These are phyloP conservation scores for Caenorhabditis sp. DNA, from an alignment of 2,888 invertebrate genomes.

Conservation along the genomic window DNA sequence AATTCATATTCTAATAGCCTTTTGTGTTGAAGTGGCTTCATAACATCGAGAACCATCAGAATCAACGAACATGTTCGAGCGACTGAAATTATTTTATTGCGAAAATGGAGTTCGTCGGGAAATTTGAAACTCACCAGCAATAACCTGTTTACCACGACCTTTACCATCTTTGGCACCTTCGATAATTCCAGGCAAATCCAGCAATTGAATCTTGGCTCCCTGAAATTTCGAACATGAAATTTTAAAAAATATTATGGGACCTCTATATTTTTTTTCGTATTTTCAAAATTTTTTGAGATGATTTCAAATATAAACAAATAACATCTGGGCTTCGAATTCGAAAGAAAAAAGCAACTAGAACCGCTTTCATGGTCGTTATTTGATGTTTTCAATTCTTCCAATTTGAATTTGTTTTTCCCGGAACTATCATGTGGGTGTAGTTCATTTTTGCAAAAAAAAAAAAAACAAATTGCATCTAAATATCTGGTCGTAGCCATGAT, in stretches of 20 bases:
- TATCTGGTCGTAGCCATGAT: background rate
- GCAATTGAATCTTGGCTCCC: slow-evolving; percentile 95
- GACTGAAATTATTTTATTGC: too few relatives aligned
- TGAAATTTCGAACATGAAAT: slow-evolving; percentile 74
- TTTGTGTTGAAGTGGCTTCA: slow-evolving; percentile 96
- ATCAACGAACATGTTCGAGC: slow-evolving; percentile 96
- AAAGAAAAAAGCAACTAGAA: too few relatives aligned
- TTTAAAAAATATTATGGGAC: too few relatives aligned
- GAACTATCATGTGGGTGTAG: background rate
- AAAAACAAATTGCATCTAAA: slow-evolving; percentile 7
- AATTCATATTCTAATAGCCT: slow-evolving; percentile 89
- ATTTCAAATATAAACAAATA: too few relatives aligned
- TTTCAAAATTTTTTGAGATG: too few relatives aligned
- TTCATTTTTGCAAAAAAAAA: background rate
- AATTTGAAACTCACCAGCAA: slow-evolving; percentile 79
- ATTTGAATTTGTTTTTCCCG: too few relatives aligned
- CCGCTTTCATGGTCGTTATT: too few relatives aligned
- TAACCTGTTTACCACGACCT: slow-evolving; percentile 74
- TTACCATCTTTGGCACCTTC: slow-evolving; percentile 99
- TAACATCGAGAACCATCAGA: slow-evolving; percentile 92
- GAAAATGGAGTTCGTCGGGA: too few relatives aligned
- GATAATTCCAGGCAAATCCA: slow-evolving; percentile 99
- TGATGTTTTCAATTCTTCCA: too few relatives aligned
- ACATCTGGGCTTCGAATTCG: too few relatives aligned
- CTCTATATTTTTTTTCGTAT: too few relatives aligned